Conservation (phyloP, 2,797 vertebrate genomes). For the Acridotheres tristis region DNA sequence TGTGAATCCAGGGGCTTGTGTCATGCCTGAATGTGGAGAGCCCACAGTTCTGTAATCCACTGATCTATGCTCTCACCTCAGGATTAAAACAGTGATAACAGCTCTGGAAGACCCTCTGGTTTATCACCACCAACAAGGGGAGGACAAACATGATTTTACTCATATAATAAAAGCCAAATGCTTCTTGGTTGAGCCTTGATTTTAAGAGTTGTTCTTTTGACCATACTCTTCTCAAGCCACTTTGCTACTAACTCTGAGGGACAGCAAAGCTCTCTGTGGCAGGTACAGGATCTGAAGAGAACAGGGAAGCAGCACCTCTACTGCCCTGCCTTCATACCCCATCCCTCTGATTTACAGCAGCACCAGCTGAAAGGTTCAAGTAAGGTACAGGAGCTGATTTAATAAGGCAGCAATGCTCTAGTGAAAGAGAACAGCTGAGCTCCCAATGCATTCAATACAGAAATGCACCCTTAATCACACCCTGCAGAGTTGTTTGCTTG, state of each 20-base stretch:
- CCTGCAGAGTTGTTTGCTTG: conserved; percentile 41
- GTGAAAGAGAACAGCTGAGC: neutral
- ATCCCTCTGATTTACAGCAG: neutral
- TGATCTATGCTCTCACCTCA: neutral
- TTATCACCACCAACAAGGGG: neutral
- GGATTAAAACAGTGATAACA: neutral
- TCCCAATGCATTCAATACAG: conserved; percentile 1
- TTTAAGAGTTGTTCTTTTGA: neutral
- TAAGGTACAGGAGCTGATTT: conserved; percentile 16
- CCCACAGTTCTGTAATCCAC: neutral
- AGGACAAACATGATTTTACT: neutral
- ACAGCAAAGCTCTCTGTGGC: neutral
- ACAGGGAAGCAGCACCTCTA: neutral
- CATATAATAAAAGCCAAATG: neutral
- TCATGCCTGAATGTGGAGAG: neutral
- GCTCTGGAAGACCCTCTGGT: neutral
- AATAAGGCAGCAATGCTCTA: conserved; percentile 27
- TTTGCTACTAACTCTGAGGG: neutral
- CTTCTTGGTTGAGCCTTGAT: neutral
- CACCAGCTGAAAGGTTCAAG: neutral
- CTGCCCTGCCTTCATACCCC: neutral
- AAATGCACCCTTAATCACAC: conserved; percentile 43
- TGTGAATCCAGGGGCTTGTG: neutral
- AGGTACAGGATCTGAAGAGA: neutral
- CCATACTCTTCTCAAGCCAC: neutral